Evolutionary conservation across 2,113 vertebrate species (phyloP), one percentile per base, ranked within the genome.

Genomic region (Anser cygnoides): DNA sequence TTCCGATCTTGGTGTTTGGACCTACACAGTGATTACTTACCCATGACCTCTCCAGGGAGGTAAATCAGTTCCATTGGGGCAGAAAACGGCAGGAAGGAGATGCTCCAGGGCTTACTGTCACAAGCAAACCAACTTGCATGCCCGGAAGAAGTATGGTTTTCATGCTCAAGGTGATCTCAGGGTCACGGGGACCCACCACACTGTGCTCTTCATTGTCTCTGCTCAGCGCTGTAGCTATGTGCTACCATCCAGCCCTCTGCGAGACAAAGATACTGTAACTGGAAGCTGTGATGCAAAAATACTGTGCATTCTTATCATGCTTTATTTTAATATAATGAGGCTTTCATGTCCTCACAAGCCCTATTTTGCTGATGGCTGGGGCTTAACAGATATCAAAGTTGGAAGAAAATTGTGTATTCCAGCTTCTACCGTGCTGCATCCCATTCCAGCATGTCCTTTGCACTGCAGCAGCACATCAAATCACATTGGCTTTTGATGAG

Each of bases 401-500:
- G 39, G 68, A 84, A 79, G 33, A 68, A 82, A 90, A 70, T 39
- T 46, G 22, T 31, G 4, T 46, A 63, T 88, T 87, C 62, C 4
- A 1, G 29, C 86, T 92, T 91, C 75, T 93, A 52, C 79, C 71
- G 19, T 39, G 54, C 73, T 70, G 58, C 63, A 63, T 89, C 79
- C 82, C n/a, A 61, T 89, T 89, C 70, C 65, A 73, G 33, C 68
- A 25, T 12, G 37, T 91, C 83, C 76, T 83, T 89, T 0, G 0
- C 71, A 61, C 62, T 80, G 79, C 74, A 63, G 52, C 62, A 90
- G 62, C 55, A 66, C 29, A 0, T 90, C 81, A 92, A 41, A 93
- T 88, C 46, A 25, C 87, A 67, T 35, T 77, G 89, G 35, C 68
- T 92, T 94, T 73, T 84, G 63, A 84, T 90, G 81, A 95, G 62